A percentile compares a stretch with the other conserved stretches of the same genome.
Conservation (phyloP, 2,888 invertebrate species). For the Pomacea canaliculata region DNA sequence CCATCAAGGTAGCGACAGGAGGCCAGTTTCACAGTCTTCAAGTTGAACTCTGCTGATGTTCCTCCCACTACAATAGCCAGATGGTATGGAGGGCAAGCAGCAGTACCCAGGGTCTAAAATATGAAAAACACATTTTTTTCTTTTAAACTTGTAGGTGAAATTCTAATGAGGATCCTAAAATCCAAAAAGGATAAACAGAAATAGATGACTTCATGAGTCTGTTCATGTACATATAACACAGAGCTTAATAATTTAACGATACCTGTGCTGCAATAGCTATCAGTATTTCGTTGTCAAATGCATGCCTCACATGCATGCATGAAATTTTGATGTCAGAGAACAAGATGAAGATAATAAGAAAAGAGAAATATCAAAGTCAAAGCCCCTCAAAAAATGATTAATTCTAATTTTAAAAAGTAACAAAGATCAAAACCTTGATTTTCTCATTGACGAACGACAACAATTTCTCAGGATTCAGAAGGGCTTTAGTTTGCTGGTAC, state of each 20-base stretch:
- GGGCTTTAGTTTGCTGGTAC: constrained; percentile 69
- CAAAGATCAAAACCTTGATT: constrained; percentile 59
- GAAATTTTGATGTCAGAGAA: too few species aligned
- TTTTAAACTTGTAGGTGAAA: neutral
- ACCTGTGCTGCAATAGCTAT: too few species aligned
- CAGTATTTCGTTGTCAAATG: too few species aligned
- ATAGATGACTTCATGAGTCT: too few species aligned
- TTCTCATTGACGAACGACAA: constrained; percentile 68
- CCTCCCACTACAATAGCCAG: constrained; percentile 69
- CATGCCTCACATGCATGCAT: too few species aligned
- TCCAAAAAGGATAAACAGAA: neutral
- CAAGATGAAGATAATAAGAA: too few species aligned
- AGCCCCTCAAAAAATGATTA: too few species aligned
- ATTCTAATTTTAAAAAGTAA: too few species aligned
- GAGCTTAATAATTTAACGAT: too few species aligned
- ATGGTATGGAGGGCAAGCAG: constrained; percentile 71
- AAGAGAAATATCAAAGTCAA: too few species aligned
- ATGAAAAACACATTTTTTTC: neutral
- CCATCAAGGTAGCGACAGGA: constrained; percentile 67
- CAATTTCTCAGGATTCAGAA: constrained; percentile 68
- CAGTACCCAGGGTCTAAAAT: constrained; percentile 68
- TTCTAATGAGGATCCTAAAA: neutral
- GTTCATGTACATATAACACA: too few species aligned
- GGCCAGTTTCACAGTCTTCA: constrained; percentile 70
- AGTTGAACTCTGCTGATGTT: constrained; percentile 68